Evolutionary conservation across 2,113 vertebrate genomes (phyloP).

Genomic region (western clawed frog (Xenopus tropicalis)): DNA sequence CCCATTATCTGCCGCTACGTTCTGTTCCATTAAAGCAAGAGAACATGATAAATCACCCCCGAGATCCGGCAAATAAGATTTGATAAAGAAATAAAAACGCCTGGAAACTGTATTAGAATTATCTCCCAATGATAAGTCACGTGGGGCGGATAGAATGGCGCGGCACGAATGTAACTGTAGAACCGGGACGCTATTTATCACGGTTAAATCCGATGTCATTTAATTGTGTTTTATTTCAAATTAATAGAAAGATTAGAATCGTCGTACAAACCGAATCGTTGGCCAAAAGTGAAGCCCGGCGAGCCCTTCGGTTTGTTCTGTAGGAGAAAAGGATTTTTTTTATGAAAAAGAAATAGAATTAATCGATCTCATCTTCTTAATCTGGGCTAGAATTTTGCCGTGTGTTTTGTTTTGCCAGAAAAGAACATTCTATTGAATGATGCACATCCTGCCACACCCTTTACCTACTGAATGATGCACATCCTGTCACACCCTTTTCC

Average conservation of each 20-base stretch:
- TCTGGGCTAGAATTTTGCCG: too few species aligned
- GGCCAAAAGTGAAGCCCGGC: too few species aligned
- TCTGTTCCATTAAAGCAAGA: neutral
- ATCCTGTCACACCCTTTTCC: too few species aligned
- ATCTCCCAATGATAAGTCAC: slow-evolving; percentile 21
- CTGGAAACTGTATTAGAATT: slow-evolving; percentile 34
- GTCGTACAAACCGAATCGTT: neutral
- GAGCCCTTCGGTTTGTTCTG: too few species aligned
- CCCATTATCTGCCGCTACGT: neutral
- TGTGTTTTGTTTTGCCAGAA: too few species aligned
- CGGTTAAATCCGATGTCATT: neutral
- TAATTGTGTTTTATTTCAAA: neutral
- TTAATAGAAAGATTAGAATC: neutral
- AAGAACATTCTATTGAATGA: too few species aligned
- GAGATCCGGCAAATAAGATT: slow-evolving; percentile 34
- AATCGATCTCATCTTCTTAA: too few species aligned
- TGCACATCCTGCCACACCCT: too few species aligned
- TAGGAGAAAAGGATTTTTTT: too few species aligned
- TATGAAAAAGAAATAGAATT: too few species aligned
- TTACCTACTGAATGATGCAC: too few species aligned
- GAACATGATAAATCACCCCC: slow-evolving; percentile 21
- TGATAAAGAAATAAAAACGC: slow-evolving; percentile 32
- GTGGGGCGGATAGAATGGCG: neutral
- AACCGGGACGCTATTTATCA: slow-evolving; percentile 8
- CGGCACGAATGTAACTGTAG: slow-evolving; percentile 3